A percentile compares a stretch with the other conserved stretches of the same genome.
These are phyloP conservation scores for Ceratosolen fusciceps DNA, from an alignment of 1,140 invertebrate species.

Conservation along the genomic window DNA sequence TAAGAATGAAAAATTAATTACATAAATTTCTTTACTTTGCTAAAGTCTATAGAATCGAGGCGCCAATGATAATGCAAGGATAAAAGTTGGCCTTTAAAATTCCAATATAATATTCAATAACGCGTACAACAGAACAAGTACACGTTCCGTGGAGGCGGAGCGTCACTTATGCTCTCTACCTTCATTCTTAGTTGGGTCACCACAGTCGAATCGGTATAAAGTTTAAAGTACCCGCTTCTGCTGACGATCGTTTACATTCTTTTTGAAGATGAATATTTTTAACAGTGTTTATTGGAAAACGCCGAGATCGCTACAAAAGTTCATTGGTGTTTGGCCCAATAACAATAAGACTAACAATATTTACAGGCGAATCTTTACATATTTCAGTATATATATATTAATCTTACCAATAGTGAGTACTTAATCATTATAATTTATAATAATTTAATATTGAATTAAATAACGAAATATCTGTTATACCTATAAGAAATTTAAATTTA, in stretches of 20 bases:
- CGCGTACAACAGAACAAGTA: no score
- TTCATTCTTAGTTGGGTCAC: not conserved
- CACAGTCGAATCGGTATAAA: not conserved
- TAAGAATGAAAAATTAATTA: no score
- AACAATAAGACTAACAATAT: not conserved
- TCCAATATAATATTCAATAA: not conserved
- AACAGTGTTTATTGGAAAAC: conserved; percentile 3
- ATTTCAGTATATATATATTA: not conserved
- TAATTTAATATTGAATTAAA: no score
- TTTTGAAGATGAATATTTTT: not conserved
- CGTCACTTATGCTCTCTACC: not conserved
- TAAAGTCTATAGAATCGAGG: conserved; percentile 2
- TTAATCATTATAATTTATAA: not conserved
- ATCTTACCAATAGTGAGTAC: conserved; percentile 6
- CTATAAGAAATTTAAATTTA: no score
- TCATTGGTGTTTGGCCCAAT: conserved; percentile 5
- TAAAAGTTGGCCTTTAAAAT: not conserved
- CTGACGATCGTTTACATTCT: not conserved
- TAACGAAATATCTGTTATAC: no score
- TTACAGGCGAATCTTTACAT: not conserved
- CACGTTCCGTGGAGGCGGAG: no score
- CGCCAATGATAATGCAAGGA: not conserved
- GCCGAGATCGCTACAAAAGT: not conserved
- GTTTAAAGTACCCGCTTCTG: not conserved
- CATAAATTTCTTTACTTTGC: not conserved